Evolutionary conservation across 2,888 invertebrate genomes (phyloP).

Genomic region (Drosophila dives): DNA sequence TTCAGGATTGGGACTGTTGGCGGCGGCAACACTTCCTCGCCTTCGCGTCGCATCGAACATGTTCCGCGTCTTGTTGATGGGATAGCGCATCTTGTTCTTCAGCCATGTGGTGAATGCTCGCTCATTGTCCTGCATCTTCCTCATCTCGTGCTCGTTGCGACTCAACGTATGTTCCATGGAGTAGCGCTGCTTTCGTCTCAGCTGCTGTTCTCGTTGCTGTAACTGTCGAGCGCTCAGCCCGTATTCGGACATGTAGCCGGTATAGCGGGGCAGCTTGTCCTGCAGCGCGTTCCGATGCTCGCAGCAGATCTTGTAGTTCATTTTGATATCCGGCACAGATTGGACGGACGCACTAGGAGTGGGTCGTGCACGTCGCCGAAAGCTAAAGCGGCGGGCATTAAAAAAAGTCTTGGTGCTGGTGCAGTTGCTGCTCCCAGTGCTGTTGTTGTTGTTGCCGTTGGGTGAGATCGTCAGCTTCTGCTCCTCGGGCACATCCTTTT

Average conservation of each 20-base stretch:
- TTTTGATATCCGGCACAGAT: constrained; percentile 71
- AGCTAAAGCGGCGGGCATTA: constrained; percentile 76
- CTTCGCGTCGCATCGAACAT: constrained; percentile 83
- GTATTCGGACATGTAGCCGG: constrained; percentile 86
- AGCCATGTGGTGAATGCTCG: constrained; percentile 86
- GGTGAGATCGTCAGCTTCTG: constrained; percentile 3
- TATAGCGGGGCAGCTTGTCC: constrained; percentile 85
- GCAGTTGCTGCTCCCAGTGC: constrained; percentile 37
- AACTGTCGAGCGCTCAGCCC: constrained; percentile 86
- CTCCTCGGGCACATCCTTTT: constrained; percentile 42
- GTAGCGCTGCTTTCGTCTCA: constrained; percentile 79
- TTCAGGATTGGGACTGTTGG: constrained; percentile 31
- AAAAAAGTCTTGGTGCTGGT: constrained; percentile 62
- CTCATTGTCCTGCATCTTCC: constrained; percentile 86
- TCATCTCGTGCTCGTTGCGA: constrained; percentile 84
- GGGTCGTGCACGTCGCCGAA: constrained; percentile 61
- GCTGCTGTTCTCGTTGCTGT: constrained; percentile 83
- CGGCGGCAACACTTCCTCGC: constrained; percentile 55
- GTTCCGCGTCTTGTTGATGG: constrained; percentile 84
- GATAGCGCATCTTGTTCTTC: constrained; percentile 84
- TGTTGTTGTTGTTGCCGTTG: constrained; percentile 16
- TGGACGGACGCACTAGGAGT: constrained; percentile 35
- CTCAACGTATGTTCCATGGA: constrained; percentile 80
- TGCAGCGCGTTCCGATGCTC: constrained; percentile 84
- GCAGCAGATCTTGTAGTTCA: constrained; percentile 84